Evolutionary conservation across 2,797 vertebrate genomes (phyloP), one percentile per base, ranked within the genome.

Genomic region (Sebastolobus alascanus): DNA sequence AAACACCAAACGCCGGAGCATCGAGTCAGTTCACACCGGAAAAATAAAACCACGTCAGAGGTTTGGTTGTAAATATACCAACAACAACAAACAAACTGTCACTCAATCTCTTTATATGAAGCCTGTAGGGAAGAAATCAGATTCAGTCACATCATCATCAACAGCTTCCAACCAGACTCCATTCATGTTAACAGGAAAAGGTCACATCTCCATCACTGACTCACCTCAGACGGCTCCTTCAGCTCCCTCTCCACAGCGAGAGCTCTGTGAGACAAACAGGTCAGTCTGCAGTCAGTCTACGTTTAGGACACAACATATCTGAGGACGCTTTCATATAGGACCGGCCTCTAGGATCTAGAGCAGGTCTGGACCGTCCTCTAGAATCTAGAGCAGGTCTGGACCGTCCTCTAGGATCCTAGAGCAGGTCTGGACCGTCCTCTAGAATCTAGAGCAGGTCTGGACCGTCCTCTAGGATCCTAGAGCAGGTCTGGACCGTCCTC

Each of bases 221-320:
- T 97, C 96, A 99, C 98, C 97, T 99, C 97, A 80, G 94, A 95
- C 68, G 94, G 94, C 90, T 97, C 95, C 94, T 96, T 97, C 75
- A 98, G 95, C 95, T 97, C 96, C 93, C 89, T 96, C 93, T 97
- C 97, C 93, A 97, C 97, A 82, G 97, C 96, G 86, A 99, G 96
- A 79, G 97, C 97, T 97, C 98, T 99, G 96, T 90, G 75, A 93
- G 87, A 46, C 55, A 77, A 33, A 75, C 46, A 0, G 3, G 14
- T 46, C 16, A 46, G 43, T 46, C 1, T 46, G 18, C 16, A 40
- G 38, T 40, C 38, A 40, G 38, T 40, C 38, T 40, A 12, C 13
- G 12, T 40, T 40, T 13, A 40, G 5, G 13, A 40, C 38, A 40
- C 38, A 40, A 40, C 12, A 40, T 40, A 40, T 40, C 38, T 40